Evolutionary conservation across 2,888 invertebrate genomes (phyloP).

Genomic region (Xiphydria camelus): DNA sequence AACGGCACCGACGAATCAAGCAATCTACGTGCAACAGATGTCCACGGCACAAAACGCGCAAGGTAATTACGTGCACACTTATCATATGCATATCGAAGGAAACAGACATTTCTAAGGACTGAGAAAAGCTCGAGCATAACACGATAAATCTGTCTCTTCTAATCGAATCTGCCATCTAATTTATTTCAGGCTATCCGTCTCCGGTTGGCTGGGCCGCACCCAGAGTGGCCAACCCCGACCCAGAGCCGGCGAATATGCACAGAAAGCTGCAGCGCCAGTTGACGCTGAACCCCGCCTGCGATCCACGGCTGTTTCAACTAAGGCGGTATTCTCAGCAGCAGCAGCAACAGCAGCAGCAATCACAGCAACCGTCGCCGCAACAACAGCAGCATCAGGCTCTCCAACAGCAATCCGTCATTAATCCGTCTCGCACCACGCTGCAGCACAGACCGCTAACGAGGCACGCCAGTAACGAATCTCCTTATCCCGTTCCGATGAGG

Average conservation of each 20-base stretch:
- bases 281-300: conserved; percentile 79
- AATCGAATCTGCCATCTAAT: no score
- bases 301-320: conserved; percentile 68
- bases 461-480: conserved; percentile 47
- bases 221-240: conserved; percentile 39
- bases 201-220: conserved; percentile 47
- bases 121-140: background rate
- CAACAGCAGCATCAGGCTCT: conserved; percentile 30
- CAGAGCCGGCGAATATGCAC: conserved; percentile 67
- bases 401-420: conserved; percentile 38
- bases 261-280: conserved; percentile 78
- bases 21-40: conserved; percentile 38
- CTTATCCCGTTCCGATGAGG: conserved; percentile 43
- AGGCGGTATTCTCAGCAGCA: conserved; percentile 49
- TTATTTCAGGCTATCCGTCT: conserved; percentile 35
- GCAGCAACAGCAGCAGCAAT: conserved; percentile 31
- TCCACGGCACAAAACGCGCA: conserved; percentile 32
- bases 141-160: background rate
- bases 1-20: conserved; percentile 28
- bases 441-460: conserved; percentile 47
- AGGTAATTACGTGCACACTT: no score
- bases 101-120: background rate
- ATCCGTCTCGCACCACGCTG: conserved; percentile 33
- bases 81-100: conserved; percentile 7
- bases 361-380: conserved; percentile 25